Evolutionary conservation across 2,797 vertebrate genomes (phyloP).

Genomic region (Phrynocephalus vlangalii): DNA sequence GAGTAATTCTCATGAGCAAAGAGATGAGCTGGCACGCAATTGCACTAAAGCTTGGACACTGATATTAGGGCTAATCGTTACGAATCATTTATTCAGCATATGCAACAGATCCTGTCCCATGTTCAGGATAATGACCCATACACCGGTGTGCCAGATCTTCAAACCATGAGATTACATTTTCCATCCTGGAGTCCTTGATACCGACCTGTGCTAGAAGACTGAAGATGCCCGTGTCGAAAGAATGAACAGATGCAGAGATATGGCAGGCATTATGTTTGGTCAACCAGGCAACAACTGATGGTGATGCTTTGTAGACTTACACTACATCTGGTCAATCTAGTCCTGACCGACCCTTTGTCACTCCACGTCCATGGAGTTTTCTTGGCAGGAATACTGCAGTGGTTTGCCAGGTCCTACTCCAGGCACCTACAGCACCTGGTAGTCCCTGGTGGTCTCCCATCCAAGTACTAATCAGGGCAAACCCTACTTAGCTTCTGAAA

Average conservation of each 20-base stretch:
- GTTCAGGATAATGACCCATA: background rate
- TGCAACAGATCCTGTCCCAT: background rate
- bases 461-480: too few relatives aligned
- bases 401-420: too few relatives aligned
- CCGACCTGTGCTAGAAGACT: background rate
- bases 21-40: slow-evolving; percentile 14
- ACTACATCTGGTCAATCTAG: background rate
- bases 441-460: too few relatives aligned
- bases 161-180: background rate
- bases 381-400: too few relatives aligned
- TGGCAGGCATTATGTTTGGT: background rate
- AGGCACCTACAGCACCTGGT: too few relatives aligned
- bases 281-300: background rate
- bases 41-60: background rate
- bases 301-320: background rate
- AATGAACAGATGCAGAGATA: background rate
- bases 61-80: background rate
- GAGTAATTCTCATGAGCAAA: slow-evolving; percentile 54
- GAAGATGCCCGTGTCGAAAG: background rate
- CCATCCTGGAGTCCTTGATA: background rate
- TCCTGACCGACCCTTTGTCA: too few relatives aligned
- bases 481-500: too few relatives aligned
- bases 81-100: background rate
- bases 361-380: too few relatives aligned
- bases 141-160: background rate